These are phyloP conservation scores for Actinopyga echinites DNA, from an alignment of 53 echinoderm and acorn worm species.

Conservation along the genomic window DNA sequence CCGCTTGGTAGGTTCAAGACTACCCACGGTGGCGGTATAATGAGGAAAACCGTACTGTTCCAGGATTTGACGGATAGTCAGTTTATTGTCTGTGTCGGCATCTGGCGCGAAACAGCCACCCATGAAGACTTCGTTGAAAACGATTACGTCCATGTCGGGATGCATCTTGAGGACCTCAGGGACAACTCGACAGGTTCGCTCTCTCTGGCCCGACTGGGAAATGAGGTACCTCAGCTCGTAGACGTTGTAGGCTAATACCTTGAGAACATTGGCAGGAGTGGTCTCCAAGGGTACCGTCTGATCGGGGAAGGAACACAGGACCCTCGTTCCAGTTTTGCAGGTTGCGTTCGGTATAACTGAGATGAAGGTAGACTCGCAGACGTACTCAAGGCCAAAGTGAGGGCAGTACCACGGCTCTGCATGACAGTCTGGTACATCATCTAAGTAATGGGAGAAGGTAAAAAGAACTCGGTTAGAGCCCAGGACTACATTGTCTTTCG, in stretches of 20 bases:
- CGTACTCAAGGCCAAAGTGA: conserved; percentile 74
- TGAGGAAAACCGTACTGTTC: conserved; percentile 69
- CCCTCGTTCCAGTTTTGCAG: conserved; percentile 65
- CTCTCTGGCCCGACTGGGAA: conserved; percentile 76
- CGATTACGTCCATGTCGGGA: conserved; percentile 85
- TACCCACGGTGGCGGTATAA: conserved; percentile 72
- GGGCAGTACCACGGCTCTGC: conserved; percentile 58
- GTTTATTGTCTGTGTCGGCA: conserved; percentile 16
- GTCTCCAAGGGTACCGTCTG: conserved; percentile 43
- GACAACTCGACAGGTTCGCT: conserved; percentile 79
- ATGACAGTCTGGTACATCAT: conserved; percentile 67
- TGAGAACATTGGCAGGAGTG: conserved; percentile 56
- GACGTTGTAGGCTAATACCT: conserved; percentile 73
- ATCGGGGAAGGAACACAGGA: conserved; percentile 61
- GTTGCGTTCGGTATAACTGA: background rate
- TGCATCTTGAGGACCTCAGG: conserved; percentile 50
- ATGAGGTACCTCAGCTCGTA: conserved; percentile 79
- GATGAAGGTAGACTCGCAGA: conserved; percentile 52
- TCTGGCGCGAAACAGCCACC: conserved; percentile 79
- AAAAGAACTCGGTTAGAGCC: too few species aligned
- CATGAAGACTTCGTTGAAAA: conserved; percentile 89
- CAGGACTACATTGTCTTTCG: too few species aligned
- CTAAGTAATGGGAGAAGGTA: too few species aligned
- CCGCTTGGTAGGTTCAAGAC: background rate
- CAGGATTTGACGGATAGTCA: conserved; percentile 70